A percentile compares a stretch with the other conserved stretches of the same genome.
phyloP scores from a whole-genome alignment of 2,888 invertebrate species.

The Poecilus cupreus region DNA sequence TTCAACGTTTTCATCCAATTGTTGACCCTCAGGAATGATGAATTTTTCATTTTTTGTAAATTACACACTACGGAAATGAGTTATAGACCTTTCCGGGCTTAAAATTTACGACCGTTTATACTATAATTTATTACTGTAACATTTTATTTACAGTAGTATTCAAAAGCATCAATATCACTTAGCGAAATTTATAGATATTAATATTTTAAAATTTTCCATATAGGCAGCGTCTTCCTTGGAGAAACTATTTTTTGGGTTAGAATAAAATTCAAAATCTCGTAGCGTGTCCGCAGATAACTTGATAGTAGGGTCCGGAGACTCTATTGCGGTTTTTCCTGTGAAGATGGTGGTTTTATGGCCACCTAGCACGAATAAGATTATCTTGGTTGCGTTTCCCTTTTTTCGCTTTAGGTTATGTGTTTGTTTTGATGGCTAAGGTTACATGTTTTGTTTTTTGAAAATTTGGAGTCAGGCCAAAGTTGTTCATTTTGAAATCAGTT shows the following conservation, averaged over 20 bases:
- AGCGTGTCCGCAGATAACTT: background rate
- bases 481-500: background rate
- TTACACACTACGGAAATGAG: constrained; percentile 9
- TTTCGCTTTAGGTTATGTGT: constrained; percentile 15
- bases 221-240: no score
- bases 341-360: constrained; percentile 28
- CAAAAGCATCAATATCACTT: constrained; percentile 19
- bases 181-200: background rate
- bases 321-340: background rate
- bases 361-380: constrained; percentile 36
- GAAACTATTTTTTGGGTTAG: background rate
- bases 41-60: constrained; percentile 19
- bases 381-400: constrained; percentile 16
- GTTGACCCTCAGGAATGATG: background rate
- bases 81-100: background rate
- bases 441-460: constrained; percentile 22
- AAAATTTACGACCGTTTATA: background rate
- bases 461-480: background rate
- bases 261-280: constrained; percentile 12
- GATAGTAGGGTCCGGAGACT: constrained; percentile 6
- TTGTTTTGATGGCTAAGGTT: constrained; percentile 17
- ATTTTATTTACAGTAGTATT: background rate
- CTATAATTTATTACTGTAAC: constrained; percentile 2
- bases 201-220: constrained; percentile 5
- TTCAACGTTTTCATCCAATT: background rate